Evolutionary conservation across 2,113 vertebrate genomes (phyloP), one percentile per base, ranked within the genome.

Genomic region (Xiphophorus hellerii): DNA sequence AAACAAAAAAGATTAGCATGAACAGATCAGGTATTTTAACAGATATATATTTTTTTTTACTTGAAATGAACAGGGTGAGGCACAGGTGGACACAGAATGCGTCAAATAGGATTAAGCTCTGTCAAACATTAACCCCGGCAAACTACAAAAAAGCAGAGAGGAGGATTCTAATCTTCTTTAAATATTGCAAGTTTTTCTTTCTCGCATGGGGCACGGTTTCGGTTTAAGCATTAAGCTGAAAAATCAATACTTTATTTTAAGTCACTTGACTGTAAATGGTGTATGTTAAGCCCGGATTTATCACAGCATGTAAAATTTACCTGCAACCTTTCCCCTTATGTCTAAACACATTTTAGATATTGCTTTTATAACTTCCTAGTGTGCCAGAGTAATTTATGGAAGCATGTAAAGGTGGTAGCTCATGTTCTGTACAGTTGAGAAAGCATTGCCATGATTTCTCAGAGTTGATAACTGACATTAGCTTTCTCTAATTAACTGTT

Each of bases 111-210:
- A 65, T 84, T 84, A 72, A 27, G 63, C 83, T 69, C 66, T 75
- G 87, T 92, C 76, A 87, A 2, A 76, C 74, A 92, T 92, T 93
- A 92, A 93, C 90, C 62, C 27, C 1, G 44, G 62, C 7, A 12
- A 66, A 25, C 33, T 20, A 54, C 63, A 68, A 63, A 29, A 68
- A 58, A 66, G 74, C 33, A 70, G 14, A 71, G n/a, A 20, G 14
- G 12, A 17, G 22, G 44, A 35, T 66, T 73, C 65, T 51, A 82
- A 61, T 69, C 76, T 66, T 73, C 31, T 44, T 44, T 71, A 69
- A 78, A 74, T 70, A 71, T 28, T 1, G 15, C 12, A 66, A 12
- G n/a, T 29, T 14, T 72, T 48, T 61, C 20, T 61, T 2, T 48
- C 48, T 77, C 78, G 69, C n/a, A 17, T 80, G 3, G 71, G 5